A percentile compares a stretch with the other conserved stretches of the same genome.
phyloP scores from a whole-genome alignment of 2,113 vertebrate genomes.

The Cygnus atratus region DNA sequence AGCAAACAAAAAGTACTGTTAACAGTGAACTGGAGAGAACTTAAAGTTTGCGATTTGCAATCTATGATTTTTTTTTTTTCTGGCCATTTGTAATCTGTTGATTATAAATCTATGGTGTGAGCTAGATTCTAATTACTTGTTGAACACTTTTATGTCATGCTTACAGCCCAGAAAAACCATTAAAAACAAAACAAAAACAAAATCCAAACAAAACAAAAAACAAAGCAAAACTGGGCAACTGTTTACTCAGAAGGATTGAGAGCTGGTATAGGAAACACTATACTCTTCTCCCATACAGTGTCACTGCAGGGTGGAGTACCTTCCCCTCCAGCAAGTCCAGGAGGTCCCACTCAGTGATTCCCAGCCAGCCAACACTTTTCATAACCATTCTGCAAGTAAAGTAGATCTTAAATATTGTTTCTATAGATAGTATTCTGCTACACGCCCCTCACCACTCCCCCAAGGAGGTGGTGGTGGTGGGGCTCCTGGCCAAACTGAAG shows the following conservation, averaged over 20 bases:
- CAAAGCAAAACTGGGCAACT: not conserved
- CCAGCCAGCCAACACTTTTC: not conserved
- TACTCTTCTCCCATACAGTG: accelerated
- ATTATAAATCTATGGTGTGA: not conserved
- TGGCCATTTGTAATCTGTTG: not conserved
- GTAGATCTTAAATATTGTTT: not conserved
- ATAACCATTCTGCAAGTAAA: not conserved
- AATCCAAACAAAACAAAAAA: not conserved
- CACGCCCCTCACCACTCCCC: no score
- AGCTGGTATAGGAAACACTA: not conserved
- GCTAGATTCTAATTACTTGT: not conserved
- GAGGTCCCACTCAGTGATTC: not conserved
- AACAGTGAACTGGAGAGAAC: not conserved
- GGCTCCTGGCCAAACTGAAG: not conserved
- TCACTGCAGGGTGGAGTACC: not conserved
- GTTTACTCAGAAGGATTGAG: not conserved
- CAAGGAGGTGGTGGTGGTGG: no score
- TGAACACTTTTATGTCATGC: not conserved
- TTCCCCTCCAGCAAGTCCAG: not conserved
- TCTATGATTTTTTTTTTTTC: not conserved
- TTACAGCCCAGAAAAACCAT: not conserved
- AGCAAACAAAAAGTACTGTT: not conserved
- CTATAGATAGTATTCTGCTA: not conserved
- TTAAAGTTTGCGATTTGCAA: not conserved
- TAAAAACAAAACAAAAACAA: not conserved